Evolutionary conservation across 2,113 vertebrate genomes (phyloP).

Genomic region (Cavia aperea): DNA sequence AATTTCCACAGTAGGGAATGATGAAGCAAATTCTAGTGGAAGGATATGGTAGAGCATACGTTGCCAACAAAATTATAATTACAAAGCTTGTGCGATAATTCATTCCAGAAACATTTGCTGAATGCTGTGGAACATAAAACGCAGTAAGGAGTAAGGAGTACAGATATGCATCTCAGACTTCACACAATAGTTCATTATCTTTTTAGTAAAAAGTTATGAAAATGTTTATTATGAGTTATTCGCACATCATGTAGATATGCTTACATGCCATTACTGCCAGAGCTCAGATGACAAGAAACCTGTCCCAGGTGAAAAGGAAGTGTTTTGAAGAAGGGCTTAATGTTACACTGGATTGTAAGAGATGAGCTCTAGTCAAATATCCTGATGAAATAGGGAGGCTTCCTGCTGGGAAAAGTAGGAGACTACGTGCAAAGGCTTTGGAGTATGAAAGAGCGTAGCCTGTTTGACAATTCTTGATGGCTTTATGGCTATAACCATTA

Average conservation of each 20-base stretch:
- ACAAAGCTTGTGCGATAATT: background rate
- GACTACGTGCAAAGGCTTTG: background rate
- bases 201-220: background rate
- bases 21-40: background rate
- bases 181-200: background rate
- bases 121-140: background rate
- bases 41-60: background rate
- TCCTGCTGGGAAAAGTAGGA: background rate
- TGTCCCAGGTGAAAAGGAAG: background rate
- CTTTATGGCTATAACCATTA: background rate
- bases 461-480: background rate
- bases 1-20: background rate
- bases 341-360: background rate
- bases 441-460: background rate
- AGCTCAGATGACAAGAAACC: conserved; percentile 4
- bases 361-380: background rate
- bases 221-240: background rate
- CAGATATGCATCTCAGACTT: background rate
- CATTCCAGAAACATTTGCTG: conserved; percentile 16
- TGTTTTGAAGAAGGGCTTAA: background rate
- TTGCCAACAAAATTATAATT: background rate
- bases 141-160: background rate
- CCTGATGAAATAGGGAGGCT: background rate
- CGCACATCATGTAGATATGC: background rate
- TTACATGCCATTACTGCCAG: background rate